phyloP scores from a whole-genome alignment of 2,113 vertebrate genomes.

The Centropus unirufus region DNA sequence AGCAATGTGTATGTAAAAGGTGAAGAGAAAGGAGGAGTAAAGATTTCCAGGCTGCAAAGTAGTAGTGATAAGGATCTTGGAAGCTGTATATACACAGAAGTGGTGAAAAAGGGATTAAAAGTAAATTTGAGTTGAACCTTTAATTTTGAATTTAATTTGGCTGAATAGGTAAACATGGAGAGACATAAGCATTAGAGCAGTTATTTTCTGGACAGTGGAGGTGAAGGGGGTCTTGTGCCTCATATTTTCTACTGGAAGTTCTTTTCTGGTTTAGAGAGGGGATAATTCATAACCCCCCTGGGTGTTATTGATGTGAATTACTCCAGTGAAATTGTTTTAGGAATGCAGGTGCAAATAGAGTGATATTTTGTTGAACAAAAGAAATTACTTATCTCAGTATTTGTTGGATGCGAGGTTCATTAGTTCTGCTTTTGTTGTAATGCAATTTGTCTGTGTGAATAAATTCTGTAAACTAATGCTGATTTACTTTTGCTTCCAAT shows the following conservation, averaged over 20 bases:
- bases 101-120: not conserved
- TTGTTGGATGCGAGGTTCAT: not conserved
- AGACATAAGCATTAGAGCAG: not conserved
- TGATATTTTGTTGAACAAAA: not conserved
- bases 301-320: not conserved
- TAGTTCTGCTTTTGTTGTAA: not conserved
- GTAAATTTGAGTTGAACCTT: not conserved
- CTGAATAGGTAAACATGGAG: not conserved
- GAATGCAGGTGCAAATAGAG: not conserved
- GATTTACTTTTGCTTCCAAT: not conserved
- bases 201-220: not conserved
- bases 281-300: not conserved
- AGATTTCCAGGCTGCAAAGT: not conserved
- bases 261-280: not conserved
- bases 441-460: not conserved
- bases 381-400: not conserved
- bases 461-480: not conserved
- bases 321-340: not conserved
- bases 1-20: not conserved
- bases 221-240: not conserved
- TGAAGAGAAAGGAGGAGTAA: not conserved
- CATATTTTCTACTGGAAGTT: not conserved
- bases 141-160: not conserved
- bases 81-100: not conserved
- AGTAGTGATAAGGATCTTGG: not conserved